phyloP scores from a whole-genome alignment of 2,113 vertebrate species.

The Centropristis striata region DNA sequence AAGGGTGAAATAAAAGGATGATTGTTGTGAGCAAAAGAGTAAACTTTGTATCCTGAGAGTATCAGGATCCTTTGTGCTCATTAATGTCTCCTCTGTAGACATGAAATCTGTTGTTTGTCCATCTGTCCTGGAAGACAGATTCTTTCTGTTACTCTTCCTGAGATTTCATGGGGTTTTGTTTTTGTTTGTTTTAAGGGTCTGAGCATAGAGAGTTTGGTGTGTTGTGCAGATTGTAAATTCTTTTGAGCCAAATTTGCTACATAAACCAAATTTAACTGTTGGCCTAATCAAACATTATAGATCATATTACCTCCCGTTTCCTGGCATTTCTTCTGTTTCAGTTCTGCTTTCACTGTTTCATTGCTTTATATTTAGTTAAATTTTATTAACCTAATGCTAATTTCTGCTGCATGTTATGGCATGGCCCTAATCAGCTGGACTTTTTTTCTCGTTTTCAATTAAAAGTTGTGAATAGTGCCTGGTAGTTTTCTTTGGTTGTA shows the following conservation, averaged over 20 bases:
- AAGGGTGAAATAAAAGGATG: not conserved
- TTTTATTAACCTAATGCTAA: not conserved
- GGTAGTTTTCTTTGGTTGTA: too few relatives aligned
- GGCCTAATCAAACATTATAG: not conserved
- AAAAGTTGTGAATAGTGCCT: too few relatives aligned
- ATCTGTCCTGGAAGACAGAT: not conserved
- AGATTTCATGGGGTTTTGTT: too few relatives aligned
- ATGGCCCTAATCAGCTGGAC: too few relatives aligned
- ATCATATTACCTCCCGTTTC: not conserved
- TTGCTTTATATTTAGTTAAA: constrained; percentile 1
- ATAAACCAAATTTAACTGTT: not conserved
- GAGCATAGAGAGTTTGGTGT: not conserved
- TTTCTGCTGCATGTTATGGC: too few relatives aligned
- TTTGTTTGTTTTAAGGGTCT: too few relatives aligned
- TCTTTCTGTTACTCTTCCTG: not conserved
- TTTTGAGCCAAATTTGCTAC: not conserved
- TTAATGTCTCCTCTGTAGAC: not conserved
- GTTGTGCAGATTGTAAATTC: not conserved
- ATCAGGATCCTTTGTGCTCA: too few relatives aligned
- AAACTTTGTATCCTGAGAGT: not conserved
- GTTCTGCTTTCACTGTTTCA: not conserved
- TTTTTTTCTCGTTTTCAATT: too few relatives aligned
- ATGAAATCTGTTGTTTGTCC: not conserved
- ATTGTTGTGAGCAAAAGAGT: not conserved
- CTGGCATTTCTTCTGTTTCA: not conserved